Evolutionary conservation across 2,888 invertebrate species (phyloP), one percentile per base, ranked within the genome.

Genomic region (Drosophila fungiperda): DNA sequence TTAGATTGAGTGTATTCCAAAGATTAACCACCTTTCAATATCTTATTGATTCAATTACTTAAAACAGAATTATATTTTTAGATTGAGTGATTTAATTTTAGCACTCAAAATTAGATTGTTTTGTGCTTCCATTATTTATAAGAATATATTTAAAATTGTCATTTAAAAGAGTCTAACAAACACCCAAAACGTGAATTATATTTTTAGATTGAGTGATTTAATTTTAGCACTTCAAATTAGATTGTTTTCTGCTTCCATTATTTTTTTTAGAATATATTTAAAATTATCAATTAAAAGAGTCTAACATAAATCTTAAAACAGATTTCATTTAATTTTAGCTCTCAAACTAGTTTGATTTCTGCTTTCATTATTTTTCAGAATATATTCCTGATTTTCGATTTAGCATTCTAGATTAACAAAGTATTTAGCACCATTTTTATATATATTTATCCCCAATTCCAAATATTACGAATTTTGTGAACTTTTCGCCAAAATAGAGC

Each of bases 151-250:
- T 26, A 26, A 26, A 26, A 26, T 26, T 26, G 5, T 5, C 4
- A 26, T 26, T 26, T 26, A 38, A 17, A 38, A 17, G 26, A 40
- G 9, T n/a, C 40, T 3, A 40, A 5, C 0, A n/a, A n/a, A 42
- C 2, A 1, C 0, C 3, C 4, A 0, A 40, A n/a, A 26, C 4
- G 5, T 0, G 26, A 26, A 26, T 26, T 26, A 26, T 26, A 0
- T 26, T 26, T 29, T 5, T 29, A 29, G 6, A 29, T 6, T 29
- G 6, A 29, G 29, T 1, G 6, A 29, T 29, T 29, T 6, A 29
- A 29, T 29, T 1, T 29, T 5, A 29, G 29, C 29, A 29, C 6
- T 29, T 6, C 5, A 29, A 29, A 29, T 29, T 6, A 29, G 1
- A 29, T 29, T 29, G 29, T 1, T 29, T 5, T 29, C 29, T 29